These are phyloP conservation scores for Notiomystis cincta DNA, from an alignment of 2,113 vertebrate genomes.

Conservation along the genomic window DNA sequence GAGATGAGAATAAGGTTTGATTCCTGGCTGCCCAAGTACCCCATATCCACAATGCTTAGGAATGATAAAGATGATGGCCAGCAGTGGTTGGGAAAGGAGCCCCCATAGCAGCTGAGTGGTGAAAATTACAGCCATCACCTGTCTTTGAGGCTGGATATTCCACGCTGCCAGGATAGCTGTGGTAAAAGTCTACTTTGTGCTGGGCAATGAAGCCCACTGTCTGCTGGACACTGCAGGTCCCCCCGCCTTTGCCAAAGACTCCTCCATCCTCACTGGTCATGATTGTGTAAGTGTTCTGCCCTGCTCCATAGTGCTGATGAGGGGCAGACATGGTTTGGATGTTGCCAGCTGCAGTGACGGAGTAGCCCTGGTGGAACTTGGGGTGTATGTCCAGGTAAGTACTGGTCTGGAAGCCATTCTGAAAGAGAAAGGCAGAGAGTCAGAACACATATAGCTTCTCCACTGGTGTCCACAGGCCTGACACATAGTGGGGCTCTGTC, in stretches of 20 bases:
- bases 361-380: conserved; percentile 45
- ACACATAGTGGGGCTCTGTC: accelerated
- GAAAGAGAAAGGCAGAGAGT: conserved; percentile 11
- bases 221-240: conserved; percentile 43
- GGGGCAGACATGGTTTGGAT: background rate
- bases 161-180: conserved; percentile 23
- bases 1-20: background rate
- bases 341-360: background rate
- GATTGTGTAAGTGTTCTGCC: background rate
- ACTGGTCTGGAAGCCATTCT: conserved; percentile 27
- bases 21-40: background rate
- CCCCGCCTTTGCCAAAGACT: conserved; percentile 29
- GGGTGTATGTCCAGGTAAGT: conserved; percentile 14
- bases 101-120: background rate
- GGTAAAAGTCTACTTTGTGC: conserved; percentile 65
- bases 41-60: background rate
- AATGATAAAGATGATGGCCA: conserved; percentile 37
- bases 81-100: background rate
- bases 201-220: conserved; percentile 50
- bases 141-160: conserved; percentile 31
- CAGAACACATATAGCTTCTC: background rate
- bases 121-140: conserved; percentile 13
- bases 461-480: background rate
- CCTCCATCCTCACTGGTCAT: conserved; percentile 20
- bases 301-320: background rate